A percentile compares a stretch with the other conserved stretches of the same genome.
Evolutionary conservation across 2,797 vertebrate genomes (phyloP).

Genomic region (Yasuhikotakia modesta): DNA sequence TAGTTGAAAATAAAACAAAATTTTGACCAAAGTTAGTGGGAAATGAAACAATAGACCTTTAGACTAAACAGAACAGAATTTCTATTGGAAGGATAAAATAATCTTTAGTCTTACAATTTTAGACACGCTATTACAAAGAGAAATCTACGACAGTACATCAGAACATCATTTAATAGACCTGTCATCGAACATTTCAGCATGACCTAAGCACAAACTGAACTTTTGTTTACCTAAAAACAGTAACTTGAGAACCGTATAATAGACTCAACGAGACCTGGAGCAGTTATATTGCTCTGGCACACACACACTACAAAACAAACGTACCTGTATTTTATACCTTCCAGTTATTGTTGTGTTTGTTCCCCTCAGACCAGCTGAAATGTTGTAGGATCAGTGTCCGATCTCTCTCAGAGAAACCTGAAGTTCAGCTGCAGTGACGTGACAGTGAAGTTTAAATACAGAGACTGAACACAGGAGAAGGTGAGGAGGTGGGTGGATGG

Average conservation of each 20-base stretch:
- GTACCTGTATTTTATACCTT: constrained; percentile 40
- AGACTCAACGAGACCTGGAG: neutral
- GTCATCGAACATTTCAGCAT: neutral
- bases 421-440: constrained; percentile 23
- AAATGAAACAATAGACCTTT: neutral
- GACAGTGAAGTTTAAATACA: constrained; percentile 5
- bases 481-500: neutral
- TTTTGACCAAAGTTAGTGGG: neutral
- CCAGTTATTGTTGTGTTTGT: neutral
- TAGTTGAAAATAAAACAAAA: too few species aligned
- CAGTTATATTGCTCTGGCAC: neutral
- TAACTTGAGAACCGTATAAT: constrained; percentile 2
- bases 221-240: constrained; percentile 19
- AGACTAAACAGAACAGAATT: neutral
- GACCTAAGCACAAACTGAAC: neutral
- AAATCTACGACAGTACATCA: neutral
- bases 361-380: constrained; percentile 10
- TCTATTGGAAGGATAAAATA: neutral
- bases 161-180: neutral
- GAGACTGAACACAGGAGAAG: neutral
- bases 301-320: neutral
- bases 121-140: neutral
- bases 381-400: neutral
- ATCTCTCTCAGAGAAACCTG: constrained; percentile 51
- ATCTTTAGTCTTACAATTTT: neutral